These are phyloP conservation scores for Bovichtus variegatus DNA, from an alignment of 2,797 vertebrate genomes.

Conservation along the genomic window DNA sequence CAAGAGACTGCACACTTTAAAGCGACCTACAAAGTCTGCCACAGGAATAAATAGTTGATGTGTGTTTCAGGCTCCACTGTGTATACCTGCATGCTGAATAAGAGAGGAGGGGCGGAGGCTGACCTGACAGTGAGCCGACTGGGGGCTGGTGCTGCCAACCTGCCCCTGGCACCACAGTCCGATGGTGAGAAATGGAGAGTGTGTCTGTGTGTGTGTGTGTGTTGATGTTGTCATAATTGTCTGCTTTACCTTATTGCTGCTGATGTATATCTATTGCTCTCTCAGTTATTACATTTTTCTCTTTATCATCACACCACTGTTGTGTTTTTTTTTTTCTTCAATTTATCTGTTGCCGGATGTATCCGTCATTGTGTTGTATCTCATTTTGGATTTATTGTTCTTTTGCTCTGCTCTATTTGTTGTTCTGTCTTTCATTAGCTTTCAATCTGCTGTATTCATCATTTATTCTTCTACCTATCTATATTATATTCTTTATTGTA, in stretches of 20 bases:
- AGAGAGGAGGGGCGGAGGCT: slow-evolving; percentile 89
- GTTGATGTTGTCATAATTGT: slow-evolving; percentile 5
- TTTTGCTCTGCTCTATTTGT: slow-evolving; percentile 1
- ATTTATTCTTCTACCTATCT: background rate
- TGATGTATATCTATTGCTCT: background rate
- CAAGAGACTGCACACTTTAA: slow-evolving; percentile 7
- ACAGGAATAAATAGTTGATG: slow-evolving; percentile 18
- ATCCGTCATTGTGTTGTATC: slow-evolving; percentile 3
- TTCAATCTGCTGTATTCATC: background rate
- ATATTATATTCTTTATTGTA: background rate
- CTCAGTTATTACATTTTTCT: background rate
- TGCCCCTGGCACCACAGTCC: slow-evolving; percentile 87
- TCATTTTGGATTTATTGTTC: slow-evolving; percentile 9
- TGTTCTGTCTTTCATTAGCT: background rate
- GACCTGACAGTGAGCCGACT: slow-evolving; percentile 96
- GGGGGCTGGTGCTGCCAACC: slow-evolving; percentile 74
- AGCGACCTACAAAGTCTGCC: slow-evolving; percentile 9
- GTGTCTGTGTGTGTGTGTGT: background rate
- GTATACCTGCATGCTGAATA: slow-evolving; percentile 97
- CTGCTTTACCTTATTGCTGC: too few relatives aligned
- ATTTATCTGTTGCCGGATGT: background rate
- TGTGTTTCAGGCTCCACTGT: slow-evolving; percentile 89
- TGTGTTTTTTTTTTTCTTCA: slow-evolving; percentile 4
- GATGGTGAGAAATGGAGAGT: slow-evolving; percentile 67
- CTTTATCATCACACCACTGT: background rate